Base-by-base conservation (phyloP, 30 jellyfish, hydroid and myxozoan genomes). In the Chrysaora quinquecirrha region DNA sequence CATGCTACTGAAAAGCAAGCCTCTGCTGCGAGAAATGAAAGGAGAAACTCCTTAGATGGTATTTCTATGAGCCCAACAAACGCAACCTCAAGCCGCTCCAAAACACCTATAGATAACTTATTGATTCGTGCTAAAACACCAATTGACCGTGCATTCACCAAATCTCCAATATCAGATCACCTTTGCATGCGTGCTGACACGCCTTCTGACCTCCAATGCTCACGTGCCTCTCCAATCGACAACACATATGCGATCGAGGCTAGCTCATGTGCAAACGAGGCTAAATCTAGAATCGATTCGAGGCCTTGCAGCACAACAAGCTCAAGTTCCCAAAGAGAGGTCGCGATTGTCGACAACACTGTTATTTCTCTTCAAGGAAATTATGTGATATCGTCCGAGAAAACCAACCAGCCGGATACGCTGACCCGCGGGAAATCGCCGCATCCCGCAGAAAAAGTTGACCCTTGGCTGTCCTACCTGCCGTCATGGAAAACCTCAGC, bases 401-500 rank as follows among this genome's bases (percentile, higher is more conserved):
- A 81, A 61, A 58, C 47, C 10, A 24, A 32, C 50, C 11, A 34
- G 28, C 54, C 71, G 21, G 76, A 64, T 48, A 56, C 76, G 3
- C 71, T 58, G 27, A 21, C 28, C 52, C 23, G 66, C 22, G 76
- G 64, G 34, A 75, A 75, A 34, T 75, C 87, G 48, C 83, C 74
- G 24, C 77, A 62, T 7, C 71, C 75, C 6, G 78, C 73, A 31
- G 75, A 74, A 61, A 82, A 69, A n/a, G 77, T 74, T 29, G 95
- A 84, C 67, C 95, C 95, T 10, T 84, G 95, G 95, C 87, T 84
- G 27, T 73, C 95, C 0, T 84, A 84, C 30, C 78, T 84, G 21
- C 95, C 95, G 6, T 28, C 76, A 20, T 72, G 87, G 95, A 84
- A 84, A 31, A 61, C 54, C 0, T 30, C 78, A 6, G 56, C 95